Evolutionary conservation across 2,888 invertebrate species (phyloP), one percentile per base, ranked within the genome.

Genomic region (Gryllus longicercus): DNA sequence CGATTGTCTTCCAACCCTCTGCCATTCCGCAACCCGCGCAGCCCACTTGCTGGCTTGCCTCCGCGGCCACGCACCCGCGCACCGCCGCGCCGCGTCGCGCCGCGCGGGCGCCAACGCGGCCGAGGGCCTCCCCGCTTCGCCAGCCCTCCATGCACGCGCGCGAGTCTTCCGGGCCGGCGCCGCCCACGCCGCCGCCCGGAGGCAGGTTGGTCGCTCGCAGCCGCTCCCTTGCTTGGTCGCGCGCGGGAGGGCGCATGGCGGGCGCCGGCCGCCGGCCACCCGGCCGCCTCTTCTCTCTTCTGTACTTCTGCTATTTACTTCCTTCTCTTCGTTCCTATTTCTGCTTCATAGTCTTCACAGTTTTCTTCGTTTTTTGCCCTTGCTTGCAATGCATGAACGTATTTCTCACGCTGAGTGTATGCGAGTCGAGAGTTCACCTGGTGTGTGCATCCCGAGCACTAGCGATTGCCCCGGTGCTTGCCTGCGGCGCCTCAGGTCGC

Each of bases 321-420:
- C 63, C 63, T 63, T 63, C 63, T 63, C 63, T 63, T 63, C 63
- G n/a, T 63, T 63, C 63, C 63, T 63, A 5, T 63, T 18, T 63
- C n/a, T 63, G 63, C 63, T 63, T 63, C 63, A 63, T 63, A 63
- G 63, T 18, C 63, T 63, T 63, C 63, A 63, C 63, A 63, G 16
- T 63, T 63, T 38, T n/a, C 63, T n/a, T 63, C 63, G 63, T 63
- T 63, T 63, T 63, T 63, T 63, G 63, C n/a, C n/a, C 63, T 63
- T 63, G 63, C 63, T 63, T 63, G 63, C 63, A 63, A 63, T 63
- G 63, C 63, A 63, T 63, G 63, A 63, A 63, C 16, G 14, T 63
- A 63, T n/a, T 63, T 63, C 63, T 63, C 63, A 63, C 63, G 63
- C 63, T 63, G 63, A 63, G 63, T 63, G 63, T 63, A 63, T 63